Evolutionary conservation across 2,113 vertebrate genomes (phyloP), one percentile per base, ranked within the genome.

Genomic region (Rhinoptilus africanus): DNA sequence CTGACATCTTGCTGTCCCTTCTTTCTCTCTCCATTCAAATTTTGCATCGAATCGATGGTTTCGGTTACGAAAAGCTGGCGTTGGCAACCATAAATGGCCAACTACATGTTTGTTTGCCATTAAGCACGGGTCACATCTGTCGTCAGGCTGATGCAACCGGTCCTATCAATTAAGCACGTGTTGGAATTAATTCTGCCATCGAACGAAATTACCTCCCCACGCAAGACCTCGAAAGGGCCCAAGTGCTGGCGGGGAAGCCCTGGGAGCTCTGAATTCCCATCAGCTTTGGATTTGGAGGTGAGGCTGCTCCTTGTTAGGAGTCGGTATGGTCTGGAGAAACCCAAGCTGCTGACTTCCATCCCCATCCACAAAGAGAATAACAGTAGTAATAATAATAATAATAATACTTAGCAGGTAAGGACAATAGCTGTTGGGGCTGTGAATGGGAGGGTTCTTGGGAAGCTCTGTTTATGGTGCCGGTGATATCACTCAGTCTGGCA

Each of bases 401-500:
- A 64, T 53, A 74, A 21, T 71, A 60, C 39, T 82, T 71, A 47
- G 75, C 77, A 37, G 0, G 1, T 59, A 34, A 69, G 84, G 72
- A 87, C 87, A 88, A 59, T 67, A 75, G 81, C 45, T 88, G 48
- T 23, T 51, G 62, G 77, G 81, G 85, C 62, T 50, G 53, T 48
- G 69, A 89, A 91, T 85, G 76, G 76, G 67, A 45, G 14, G 72
- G 75, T n/a, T 62, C 81, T 56, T 47, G 54, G 75, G 78, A 45
- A 67, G 28, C 34, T 76, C 80, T 73, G 13, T 63, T 90, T 79
- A 48, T 79, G 77, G 92, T 97, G 93, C 79, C 18, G 0, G 88
- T 69, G 93, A 79, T 94, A 95, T 93, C 91, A 89, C 51, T 10
- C 35, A 17, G 85, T 80, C 74, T 92, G 93, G 79, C 89, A 67